Evolutionary conservation across 2,888 invertebrate species (phyloP).

Genomic region (Watsonalla binaria): DNA sequence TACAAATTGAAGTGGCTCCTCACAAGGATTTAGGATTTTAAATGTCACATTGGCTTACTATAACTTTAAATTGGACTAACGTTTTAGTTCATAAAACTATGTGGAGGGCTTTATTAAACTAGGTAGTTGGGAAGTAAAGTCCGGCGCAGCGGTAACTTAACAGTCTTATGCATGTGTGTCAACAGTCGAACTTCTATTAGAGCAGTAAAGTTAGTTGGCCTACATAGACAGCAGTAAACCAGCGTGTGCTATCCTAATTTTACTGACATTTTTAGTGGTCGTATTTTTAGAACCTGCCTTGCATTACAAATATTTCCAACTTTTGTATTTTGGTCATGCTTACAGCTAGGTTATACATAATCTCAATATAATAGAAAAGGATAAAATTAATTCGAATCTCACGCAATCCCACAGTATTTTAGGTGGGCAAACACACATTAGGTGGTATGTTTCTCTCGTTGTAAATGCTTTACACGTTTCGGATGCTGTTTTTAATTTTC

Average conservation of each 20-base stretch:
- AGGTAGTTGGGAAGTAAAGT: slow-evolving; percentile 13
- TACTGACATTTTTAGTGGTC: background rate
- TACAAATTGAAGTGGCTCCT: slow-evolving; percentile 66
- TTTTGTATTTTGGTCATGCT: too few species aligned
- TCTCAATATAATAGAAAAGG: too few species aligned
- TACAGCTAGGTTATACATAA: too few species aligned
- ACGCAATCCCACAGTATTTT: slow-evolving; percentile 2
- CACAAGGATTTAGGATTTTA: slow-evolving; percentile 56
- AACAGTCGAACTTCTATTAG: slow-evolving; percentile 13
- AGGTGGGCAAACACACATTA: slow-evolving; percentile 11
- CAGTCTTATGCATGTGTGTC: slow-evolving; percentile 15
- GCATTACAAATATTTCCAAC: too few species aligned
- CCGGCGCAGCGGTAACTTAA: slow-evolving; percentile 13
- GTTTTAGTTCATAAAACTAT: slow-evolving; percentile 32
- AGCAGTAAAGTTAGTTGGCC: slow-evolving; percentile 3
- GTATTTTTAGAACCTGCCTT: background rate
- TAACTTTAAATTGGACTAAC: slow-evolving; percentile 46
- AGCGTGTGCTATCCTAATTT: background rate
- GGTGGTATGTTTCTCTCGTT: slow-evolving; percentile 25
- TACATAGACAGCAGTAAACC: slow-evolving; percentile 6
- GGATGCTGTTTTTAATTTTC: slow-evolving; percentile 23
- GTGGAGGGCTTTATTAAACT: slow-evolving; percentile 10
- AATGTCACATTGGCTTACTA: slow-evolving; percentile 41
- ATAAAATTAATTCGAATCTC: background rate
- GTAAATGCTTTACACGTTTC: slow-evolving; percentile 33